Percentiles rank a stretch among this genome's conserved stretches.
phyloP scores from a whole-genome alignment of 2,888 invertebrate genomes.

The Halocaridina rubra region DNA sequence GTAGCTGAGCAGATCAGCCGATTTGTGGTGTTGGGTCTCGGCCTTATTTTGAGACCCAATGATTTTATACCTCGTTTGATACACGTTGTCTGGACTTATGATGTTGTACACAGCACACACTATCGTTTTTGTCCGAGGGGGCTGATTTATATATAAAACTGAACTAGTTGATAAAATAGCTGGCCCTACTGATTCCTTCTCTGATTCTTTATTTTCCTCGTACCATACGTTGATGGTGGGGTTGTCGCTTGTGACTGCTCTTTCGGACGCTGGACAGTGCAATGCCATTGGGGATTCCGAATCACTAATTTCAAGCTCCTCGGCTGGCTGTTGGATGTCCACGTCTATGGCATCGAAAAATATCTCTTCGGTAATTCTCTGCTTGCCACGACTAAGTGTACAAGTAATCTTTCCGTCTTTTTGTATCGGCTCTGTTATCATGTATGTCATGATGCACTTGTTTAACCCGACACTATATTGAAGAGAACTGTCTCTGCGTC shows the following conservation, averaged over 20 bases:
- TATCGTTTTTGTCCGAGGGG: neutral
- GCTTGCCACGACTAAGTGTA: slow-evolving; percentile 7
- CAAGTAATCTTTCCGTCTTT: slow-evolving; percentile 30
- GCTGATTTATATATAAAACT: neutral
- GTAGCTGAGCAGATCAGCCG: neutral
- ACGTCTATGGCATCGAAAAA: slow-evolving; percentile 11
- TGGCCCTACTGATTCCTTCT: neutral
- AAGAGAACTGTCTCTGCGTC: neutral
- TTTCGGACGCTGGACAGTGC: slow-evolving; percentile 11
- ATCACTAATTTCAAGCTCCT: neutral
- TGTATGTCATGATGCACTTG: slow-evolving; percentile 29
- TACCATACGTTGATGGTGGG: slow-evolving; percentile 48
- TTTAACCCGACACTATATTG: neutral
- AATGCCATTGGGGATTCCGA: neutral
- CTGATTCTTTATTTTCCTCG: neutral
- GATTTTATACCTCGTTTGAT: neutral
- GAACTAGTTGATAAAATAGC: neutral
- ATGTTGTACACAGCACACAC: slow-evolving; percentile 20
- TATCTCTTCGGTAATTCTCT: neutral
- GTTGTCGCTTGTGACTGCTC: neutral
- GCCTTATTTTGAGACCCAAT: neutral
- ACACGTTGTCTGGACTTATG: neutral
- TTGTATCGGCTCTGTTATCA: slow-evolving; percentile 30
- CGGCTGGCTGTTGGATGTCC: neutral
- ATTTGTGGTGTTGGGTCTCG: neutral